Evolutionary conservation across 2,888 invertebrate genomes (phyloP), one percentile per base, ranked within the genome.

Genomic region (Drosophila bunnanda): DNA sequence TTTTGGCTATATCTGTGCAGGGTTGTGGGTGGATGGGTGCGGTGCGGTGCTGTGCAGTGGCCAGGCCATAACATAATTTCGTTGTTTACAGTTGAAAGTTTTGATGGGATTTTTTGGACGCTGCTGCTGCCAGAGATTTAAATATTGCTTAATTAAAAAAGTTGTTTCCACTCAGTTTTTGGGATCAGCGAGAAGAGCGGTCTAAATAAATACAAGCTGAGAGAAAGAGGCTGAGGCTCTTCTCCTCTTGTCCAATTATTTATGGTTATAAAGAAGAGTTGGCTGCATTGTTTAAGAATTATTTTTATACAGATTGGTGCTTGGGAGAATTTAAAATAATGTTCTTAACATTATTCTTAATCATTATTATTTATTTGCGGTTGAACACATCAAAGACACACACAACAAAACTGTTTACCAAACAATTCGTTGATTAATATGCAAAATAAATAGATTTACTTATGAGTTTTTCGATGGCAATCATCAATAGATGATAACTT

Each of bases 91-190:
- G 77, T 60, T 73, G 48, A 82, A 82, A 78, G 57, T 86, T 82
- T 78, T 67, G 65, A 64, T 78, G 62, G 65, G 38, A 44, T 69
- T 66, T 66, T 66, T 54, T 36, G 56, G 44, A 53, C 36, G 34
- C 52, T 64, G 57, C 52, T 64, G 39, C 54, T 48, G 54, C 54
- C 34, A 28, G 67, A 59, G 68, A 60, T 80, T 74, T 66, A 83
- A 81, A 83, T 81, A 70, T 80, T 79, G 77, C 82, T 84, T 77
- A 81, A 87, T 82, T 87, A 82, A 74, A 87, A 79, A 87, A 81
- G 77, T 87, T 82, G 46, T 32, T 15, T 32, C 44, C 50, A 44
- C 43, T 60, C 43, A 52, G 68, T 69, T 44, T 69, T 50, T 25
- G n/a, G 70, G 58, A 25, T 69, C 59, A 34, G 20, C 38, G 25